A percentile compares a stretch with the other conserved stretches of the same genome.
phyloP scores from a whole-genome alignment of 1,140 invertebrate genomes.

The Procambarus clarkii region DNA sequence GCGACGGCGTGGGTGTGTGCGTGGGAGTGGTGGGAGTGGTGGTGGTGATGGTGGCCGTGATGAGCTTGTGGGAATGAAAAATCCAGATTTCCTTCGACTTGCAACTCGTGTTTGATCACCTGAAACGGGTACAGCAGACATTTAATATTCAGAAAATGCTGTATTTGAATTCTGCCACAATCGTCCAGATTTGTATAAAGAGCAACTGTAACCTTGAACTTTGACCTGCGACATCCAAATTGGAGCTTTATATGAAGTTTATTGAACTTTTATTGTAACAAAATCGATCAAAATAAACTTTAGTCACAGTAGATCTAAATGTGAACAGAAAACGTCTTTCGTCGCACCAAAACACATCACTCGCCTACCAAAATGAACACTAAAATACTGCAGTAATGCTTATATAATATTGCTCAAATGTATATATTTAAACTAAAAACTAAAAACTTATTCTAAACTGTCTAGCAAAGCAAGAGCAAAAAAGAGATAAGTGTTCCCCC shows the following conservation, averaged over 20 bases:
- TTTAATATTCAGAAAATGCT: too few relatives aligned
- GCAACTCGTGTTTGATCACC: slow-evolving; percentile 94
- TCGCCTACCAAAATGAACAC: not conserved
- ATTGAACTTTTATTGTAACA: too few relatives aligned
- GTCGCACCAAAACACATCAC: too few relatives aligned
- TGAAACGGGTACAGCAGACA: slow-evolving; percentile 1
- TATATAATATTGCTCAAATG: not conserved
- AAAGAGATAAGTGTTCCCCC: not conserved
- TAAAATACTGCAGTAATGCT: not conserved
- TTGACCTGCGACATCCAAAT: too few relatives aligned
- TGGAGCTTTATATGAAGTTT: too few relatives aligned
- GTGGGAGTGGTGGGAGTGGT: slow-evolving; percentile 9
- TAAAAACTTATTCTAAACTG: not conserved
- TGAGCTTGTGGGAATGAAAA: slow-evolving; percentile 85
- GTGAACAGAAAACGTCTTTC: too few relatives aligned
- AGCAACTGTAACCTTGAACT: too few relatives aligned
- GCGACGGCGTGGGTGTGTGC: slow-evolving; percentile 27
- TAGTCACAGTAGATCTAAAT: too few relatives aligned
- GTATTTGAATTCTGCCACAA: too few relatives aligned
- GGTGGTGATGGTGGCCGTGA: slow-evolving; percentile 53
- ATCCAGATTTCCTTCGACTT: slow-evolving; percentile 93
- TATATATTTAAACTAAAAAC: not conserved
- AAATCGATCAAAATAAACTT: too few relatives aligned
- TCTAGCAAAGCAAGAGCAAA: not conserved
- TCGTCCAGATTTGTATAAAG: too few relatives aligned